Base-by-base conservation (phyloP, 2,888 invertebrate species). In the Pollenia amentaria region DNA sequence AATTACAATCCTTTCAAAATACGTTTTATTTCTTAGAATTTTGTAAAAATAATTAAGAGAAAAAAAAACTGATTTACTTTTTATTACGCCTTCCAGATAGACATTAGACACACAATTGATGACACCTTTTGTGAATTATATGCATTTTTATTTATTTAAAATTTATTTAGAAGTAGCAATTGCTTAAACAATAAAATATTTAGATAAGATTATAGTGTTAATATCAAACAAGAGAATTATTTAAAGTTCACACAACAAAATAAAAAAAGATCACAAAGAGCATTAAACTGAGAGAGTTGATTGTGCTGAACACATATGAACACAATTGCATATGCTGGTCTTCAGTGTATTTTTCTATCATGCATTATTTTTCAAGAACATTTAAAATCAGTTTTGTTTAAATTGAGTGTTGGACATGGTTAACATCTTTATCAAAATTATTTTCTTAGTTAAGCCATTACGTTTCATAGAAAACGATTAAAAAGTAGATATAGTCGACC, bases 191-290 rank as follows among this genome's bases (percentile, higher is more conserved):
- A 40, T 16, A 48, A 14, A 46, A 1, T n/a, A 21, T 44, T 29
- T 16, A 29, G 85, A 85, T 85, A 85, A 85, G 85, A 85, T 82
- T 65, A 55, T 9, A 46, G 64, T 76, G 69, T 78, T 73, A 81
- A 78, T 73, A 48, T 62, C 48, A 78, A 78, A 78, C 21, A 82
- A 82, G 64, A 78, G 55, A 21, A 75, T 82, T 78, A 75, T 57
- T 64, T 64, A 64, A 85, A 75, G 78, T 69, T 85, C 65, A 70
- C 29, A 78, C 62, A 60, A 77, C 18, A 10, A 18, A 55, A 46
- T 53, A 44, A 60, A 44, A 18, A 29, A 76, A 80, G 80, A 76
- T 80, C 64, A 65, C 60, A 55, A 72, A 64, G 42, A 64, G n/a
- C 29, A 29, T 29, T 29, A 29, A 29, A 29, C 29, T 29, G 29